Percentiles rank a stretch among this genome's conserved stretches.
These are phyloP conservation scores for Ictidomys tridecemlineatus DNA, from an alignment of 2,113 vertebrate genomes.

Conservation along the genomic window DNA sequence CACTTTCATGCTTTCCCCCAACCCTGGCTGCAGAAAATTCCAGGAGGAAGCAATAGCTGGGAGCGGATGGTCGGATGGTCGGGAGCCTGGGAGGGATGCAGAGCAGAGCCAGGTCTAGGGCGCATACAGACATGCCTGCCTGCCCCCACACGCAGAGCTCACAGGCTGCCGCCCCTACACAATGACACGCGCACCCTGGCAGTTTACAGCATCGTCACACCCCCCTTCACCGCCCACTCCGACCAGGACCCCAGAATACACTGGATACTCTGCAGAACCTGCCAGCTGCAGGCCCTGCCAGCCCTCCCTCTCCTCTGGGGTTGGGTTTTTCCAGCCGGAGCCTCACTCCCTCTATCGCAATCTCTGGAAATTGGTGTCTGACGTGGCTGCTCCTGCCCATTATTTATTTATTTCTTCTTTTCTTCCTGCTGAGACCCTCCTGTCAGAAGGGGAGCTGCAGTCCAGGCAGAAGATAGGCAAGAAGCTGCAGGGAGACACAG, in stretches of 20 bases:
- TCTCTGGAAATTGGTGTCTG: conserved; percentile 82
- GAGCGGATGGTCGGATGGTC: not conserved
- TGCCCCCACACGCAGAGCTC: not conserved
- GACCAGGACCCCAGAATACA: conserved; percentile 9
- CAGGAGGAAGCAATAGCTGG: not conserved
- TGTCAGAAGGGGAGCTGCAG: conserved; percentile 69
- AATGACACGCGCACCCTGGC: not conserved
- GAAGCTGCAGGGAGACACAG: conserved; percentile 33
- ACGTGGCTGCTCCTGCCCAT: conserved; percentile 73
- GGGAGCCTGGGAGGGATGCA: not conserved
- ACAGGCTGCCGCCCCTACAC: not conserved
- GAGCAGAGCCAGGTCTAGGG: not conserved
- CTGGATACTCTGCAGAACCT: not conserved
- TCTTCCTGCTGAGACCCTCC: conserved; percentile 73
- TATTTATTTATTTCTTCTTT: conserved; percentile 65
- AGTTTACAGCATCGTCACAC: not conserved
- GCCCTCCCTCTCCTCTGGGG: conserved; percentile 59
- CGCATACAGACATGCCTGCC: not conserved
- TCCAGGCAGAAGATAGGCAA: not conserved
- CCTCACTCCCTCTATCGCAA: conserved; percentile 72
- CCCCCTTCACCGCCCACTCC: not conserved
- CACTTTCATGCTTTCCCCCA: too few relatives aligned
- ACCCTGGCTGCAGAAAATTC: not conserved
- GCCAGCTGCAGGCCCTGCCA: conserved; percentile 2
- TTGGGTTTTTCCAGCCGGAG: conserved; percentile 85